phyloP scores from a whole-genome alignment of 2,113 vertebrate genomes.

The Oenanthe melanoleuca region DNA sequence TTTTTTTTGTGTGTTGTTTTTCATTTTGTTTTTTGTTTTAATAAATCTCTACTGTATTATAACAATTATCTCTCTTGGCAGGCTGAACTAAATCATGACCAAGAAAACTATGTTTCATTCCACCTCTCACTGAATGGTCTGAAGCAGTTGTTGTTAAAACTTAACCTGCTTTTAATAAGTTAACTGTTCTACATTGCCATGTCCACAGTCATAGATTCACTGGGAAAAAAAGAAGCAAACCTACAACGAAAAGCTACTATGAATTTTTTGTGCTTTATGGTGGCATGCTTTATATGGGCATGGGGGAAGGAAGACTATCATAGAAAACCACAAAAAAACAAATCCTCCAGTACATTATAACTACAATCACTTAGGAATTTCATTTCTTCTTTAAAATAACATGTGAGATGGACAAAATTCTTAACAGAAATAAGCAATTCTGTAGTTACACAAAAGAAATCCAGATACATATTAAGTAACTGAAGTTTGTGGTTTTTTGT shows the following conservation, averaged over 20 bases:
- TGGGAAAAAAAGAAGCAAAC: background rate
- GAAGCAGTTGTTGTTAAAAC: background rate
- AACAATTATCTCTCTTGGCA: background rate
- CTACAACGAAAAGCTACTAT: background rate
- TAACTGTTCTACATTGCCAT: background rate
- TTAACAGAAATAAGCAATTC: background rate
- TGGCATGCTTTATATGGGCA: background rate
- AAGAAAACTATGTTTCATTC: background rate
- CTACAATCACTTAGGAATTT: background rate
- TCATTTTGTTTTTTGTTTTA: background rate
- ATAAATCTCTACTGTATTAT: background rate
- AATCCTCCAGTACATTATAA: background rate
- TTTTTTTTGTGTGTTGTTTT: background rate
- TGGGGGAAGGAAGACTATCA: accelerated
- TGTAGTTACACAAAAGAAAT: background rate
- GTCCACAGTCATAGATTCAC: background rate
- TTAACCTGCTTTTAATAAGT: background rate
- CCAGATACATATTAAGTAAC: background rate
- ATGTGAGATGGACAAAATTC: background rate
- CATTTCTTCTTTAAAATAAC: background rate
- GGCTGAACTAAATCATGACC: background rate
- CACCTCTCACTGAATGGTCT: background rate
- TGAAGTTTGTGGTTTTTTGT: background rate
- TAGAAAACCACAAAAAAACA: background rate
- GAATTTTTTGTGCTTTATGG: background rate